phyloP scores from a whole-genome alignment of 2,113 vertebrate species.

The Chaetops frenatus region DNA sequence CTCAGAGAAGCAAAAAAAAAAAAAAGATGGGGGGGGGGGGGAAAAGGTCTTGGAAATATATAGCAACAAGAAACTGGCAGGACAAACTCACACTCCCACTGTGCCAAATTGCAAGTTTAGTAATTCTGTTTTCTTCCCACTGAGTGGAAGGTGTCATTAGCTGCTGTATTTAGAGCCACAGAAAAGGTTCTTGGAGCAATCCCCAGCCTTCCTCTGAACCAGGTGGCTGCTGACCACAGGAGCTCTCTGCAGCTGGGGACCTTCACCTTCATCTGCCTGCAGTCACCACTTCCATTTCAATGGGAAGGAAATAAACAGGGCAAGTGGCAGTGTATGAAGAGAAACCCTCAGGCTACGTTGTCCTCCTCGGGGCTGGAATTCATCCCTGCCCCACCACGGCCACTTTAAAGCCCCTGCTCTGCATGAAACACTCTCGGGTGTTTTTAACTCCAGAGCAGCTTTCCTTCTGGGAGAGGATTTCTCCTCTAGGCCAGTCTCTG shows the following conservation, averaged over 20 bases:
- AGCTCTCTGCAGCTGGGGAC: conserved; percentile 40
- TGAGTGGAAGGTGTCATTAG: conserved; percentile 56
- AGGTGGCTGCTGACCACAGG: conserved; percentile 42
- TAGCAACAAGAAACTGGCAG: conserved; percentile 56
- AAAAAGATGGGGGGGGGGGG: no score
- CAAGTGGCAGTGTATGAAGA: not conserved
- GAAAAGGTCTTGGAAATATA: conserved; percentile 34
- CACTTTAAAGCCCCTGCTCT: not conserved
- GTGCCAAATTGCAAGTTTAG: conserved; percentile 63
- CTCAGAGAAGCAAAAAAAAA: not conserved
- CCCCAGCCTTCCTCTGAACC: conserved; percentile 12
- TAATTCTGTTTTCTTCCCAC: conserved; percentile 56
- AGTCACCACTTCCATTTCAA: not conserved
- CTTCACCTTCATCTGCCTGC: conserved; percentile 33
- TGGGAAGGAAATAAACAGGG: not conserved
- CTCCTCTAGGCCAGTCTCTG: not conserved
- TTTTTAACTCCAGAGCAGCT: not conserved
- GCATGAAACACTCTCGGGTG: not conserved
- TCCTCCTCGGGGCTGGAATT: not conserved
- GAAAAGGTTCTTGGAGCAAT: conserved; percentile 58
- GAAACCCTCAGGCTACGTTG: not conserved
- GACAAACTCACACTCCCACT: conserved; percentile 56
- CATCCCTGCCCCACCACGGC: not conserved
- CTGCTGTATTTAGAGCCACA: conserved; percentile 48
- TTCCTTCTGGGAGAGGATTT: conserved; percentile 15